These are phyloP conservation scores for Nymphalis c-album DNA, from an alignment of 2,888 invertebrate genomes.

Conservation along the genomic window DNA sequence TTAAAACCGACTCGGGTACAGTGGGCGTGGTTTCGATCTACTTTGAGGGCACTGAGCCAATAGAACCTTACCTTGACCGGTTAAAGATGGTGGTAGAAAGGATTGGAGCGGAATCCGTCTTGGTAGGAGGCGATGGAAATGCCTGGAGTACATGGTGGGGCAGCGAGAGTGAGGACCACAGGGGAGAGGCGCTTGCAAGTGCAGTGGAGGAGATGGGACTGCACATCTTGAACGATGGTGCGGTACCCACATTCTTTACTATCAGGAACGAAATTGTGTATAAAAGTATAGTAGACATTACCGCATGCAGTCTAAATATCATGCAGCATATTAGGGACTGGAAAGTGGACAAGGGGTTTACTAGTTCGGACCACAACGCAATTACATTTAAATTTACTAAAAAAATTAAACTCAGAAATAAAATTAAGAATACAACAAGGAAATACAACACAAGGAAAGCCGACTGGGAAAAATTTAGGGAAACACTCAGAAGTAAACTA, in stretches of 20 bases:
- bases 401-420: not conserved
- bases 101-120: not conserved
- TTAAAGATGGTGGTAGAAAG: not conserved
- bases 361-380: not conserved
- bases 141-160: constrained; percentile 38
- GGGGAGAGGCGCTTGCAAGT: not conserved
- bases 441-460: not conserved
- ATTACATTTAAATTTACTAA: not conserved
- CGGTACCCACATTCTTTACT: not conserved
- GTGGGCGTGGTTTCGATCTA: constrained; percentile 25
- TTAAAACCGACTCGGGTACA: constrained; percentile 10
- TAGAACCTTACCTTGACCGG: constrained; percentile 30
- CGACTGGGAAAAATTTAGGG: not conserved
- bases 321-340: not conserved
- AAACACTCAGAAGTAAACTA: not conserved
- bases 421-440: not conserved
- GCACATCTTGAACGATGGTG: not conserved
- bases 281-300: not conserved
- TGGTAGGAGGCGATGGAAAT: constrained; percentile 32
- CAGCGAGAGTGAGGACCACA: constrained; percentile 5
- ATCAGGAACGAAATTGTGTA: not conserved
- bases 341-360: too few species aligned
- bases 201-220: not conserved
- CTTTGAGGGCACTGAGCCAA: constrained; percentile 26
- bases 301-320: not conserved